Conservation (phyloP, 2,113 vertebrate species). For the Pseudonaja textilis region DNA sequence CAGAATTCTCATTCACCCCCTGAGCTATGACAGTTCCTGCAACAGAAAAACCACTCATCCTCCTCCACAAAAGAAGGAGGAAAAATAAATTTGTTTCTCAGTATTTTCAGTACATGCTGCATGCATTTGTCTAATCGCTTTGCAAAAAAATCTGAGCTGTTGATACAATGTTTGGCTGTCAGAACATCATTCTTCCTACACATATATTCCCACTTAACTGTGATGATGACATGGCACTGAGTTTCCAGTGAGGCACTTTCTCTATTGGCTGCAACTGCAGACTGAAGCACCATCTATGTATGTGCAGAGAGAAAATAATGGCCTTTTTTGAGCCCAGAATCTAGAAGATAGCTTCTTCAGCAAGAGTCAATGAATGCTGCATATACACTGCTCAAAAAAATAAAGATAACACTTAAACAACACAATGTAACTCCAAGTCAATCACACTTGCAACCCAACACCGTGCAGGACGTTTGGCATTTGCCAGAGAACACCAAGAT, state of each 20-base stretch:
- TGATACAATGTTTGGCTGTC: background rate
- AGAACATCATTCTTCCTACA: background rate
- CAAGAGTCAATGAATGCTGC: background rate
- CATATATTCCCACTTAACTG: background rate
- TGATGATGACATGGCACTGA: background rate
- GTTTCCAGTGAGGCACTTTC: background rate
- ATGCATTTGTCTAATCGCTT: background rate
- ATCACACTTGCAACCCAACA: no score
- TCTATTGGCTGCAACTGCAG: background rate
- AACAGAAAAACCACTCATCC: background rate
- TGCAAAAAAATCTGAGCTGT: background rate
- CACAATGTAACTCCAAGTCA: no score
- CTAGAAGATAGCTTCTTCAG: background rate
- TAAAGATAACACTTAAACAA: no score
- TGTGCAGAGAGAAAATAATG: background rate
- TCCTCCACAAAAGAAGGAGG: background rate
- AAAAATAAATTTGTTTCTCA: background rate
- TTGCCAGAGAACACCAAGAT: no score
- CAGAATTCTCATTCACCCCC: background rate
- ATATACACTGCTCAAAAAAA: background rate
- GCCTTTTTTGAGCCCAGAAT: background rate
- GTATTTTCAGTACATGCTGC: background rate
- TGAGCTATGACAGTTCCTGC: background rate
- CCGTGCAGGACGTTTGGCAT: no score
- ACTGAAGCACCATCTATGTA: background rate